A percentile compares a stretch with the other conserved stretches of the same genome.
These are phyloP conservation scores for Hystrix cristata DNA, from an alignment of 2,113 vertebrate genomes.

Conservation along the genomic window DNA sequence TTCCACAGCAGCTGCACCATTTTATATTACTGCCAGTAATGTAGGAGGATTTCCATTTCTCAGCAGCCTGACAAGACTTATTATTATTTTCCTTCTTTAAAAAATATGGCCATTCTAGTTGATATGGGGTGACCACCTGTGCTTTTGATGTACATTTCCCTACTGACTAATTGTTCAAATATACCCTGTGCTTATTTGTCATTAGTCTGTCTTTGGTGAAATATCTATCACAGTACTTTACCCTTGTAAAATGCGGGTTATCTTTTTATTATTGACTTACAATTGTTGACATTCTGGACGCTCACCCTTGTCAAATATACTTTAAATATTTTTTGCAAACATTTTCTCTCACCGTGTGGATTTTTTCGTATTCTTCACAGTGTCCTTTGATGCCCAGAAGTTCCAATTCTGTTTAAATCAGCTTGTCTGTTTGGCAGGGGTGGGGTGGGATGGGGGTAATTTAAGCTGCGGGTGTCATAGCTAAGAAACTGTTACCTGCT, in stretches of 20 bases:
- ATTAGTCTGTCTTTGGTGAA: not conserved
- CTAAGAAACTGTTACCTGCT: not conserved
- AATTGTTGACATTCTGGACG: not conserved
- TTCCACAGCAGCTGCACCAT: not conserved
- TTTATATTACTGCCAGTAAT: not conserved
- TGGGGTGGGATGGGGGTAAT: not conserved
- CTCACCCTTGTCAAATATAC: not conserved
- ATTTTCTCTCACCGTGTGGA: not conserved
- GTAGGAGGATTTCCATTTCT: not conserved
- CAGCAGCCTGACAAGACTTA: not conserved
- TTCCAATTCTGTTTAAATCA: not conserved
- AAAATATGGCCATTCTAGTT: not conserved
- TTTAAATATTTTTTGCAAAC: not conserved
- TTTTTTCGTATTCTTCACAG: not conserved
- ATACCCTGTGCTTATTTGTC: not conserved
- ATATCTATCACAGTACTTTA: not conserved
- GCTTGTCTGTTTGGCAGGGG: not conserved
- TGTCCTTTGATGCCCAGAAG: not conserved
- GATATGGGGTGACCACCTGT: not conserved
- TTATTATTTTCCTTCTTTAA: not conserved
- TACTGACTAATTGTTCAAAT: not conserved
- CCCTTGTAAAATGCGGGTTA: not conserved
- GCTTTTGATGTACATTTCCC: not conserved
- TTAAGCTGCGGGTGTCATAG: not conserved
- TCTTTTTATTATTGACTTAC: not conserved